These are phyloP conservation scores for Baccha elongata DNA, from an alignment of 2,888 invertebrate species.

Conservation along the genomic window DNA sequence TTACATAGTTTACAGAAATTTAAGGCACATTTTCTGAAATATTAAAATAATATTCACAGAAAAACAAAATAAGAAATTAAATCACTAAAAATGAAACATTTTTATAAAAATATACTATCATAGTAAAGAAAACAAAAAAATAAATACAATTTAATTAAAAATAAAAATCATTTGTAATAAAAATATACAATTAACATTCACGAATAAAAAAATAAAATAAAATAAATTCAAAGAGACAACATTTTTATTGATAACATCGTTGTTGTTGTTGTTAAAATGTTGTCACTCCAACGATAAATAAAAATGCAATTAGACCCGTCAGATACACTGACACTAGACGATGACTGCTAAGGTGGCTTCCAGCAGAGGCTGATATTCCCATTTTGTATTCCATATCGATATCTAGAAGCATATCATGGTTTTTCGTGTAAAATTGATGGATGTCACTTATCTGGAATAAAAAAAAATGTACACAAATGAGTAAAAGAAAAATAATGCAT, in stretches of 20 bases:
- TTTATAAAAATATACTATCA: slow-evolving; percentile 18
- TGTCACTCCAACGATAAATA: slow-evolving; percentile 50
- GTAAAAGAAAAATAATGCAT: slow-evolving; percentile 62
- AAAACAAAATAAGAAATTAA: slow-evolving; percentile 48
- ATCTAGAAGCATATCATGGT: slow-evolving; percentile 83
- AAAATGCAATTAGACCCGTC: slow-evolving; percentile 65
- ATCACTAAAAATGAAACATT: neutral
- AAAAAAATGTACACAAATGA: too few species aligned
- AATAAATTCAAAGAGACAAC: slow-evolving; percentile 31
- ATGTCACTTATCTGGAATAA: slow-evolving; percentile 86
- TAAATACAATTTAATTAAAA: neutral
- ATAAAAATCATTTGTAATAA: slow-evolving; percentile 8
- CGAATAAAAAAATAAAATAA: slow-evolving; percentile 1
- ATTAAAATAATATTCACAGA: slow-evolving; percentile 71
- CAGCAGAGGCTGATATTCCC: slow-evolving; percentile 77
- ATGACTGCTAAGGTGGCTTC: slow-evolving; percentile 64
- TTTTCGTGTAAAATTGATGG: slow-evolving; percentile 88
- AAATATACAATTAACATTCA: slow-evolving; percentile 11
- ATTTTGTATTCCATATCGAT: slow-evolving; percentile 83
- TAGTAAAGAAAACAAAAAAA: neutral
- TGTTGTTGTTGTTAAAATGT: slow-evolving; percentile 66
- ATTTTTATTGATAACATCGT: slow-evolving; percentile 17
- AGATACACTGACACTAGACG: slow-evolving; percentile 59
- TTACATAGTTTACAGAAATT: slow-evolving; percentile 70
- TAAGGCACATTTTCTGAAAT: slow-evolving; percentile 74